Conservation (phyloP, 2,797 vertebrate species). For the Lateolabrax maculatus region DNA sequence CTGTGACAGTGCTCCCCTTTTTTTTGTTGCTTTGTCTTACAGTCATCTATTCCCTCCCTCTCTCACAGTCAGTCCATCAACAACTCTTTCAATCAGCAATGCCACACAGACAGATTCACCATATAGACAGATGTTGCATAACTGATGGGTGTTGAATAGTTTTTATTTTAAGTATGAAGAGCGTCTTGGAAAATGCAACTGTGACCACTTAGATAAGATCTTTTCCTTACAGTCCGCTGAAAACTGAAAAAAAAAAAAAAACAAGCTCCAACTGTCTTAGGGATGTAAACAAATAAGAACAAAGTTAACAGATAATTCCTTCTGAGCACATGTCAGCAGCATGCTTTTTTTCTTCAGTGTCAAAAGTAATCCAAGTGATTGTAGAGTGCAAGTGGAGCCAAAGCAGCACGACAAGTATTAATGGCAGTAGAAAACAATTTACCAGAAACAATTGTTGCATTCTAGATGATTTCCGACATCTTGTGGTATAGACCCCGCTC, state of each 20-base stretch:
- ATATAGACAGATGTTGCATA: background rate
- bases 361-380: background rate
- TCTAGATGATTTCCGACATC: background rate
- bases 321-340: background rate
- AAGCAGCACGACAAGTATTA: too few relatives aligned
- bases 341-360: background rate
- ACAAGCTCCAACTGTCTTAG: too few relatives aligned
- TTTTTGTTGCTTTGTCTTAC: constrained; percentile 4
- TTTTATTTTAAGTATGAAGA: constrained; percentile 3
- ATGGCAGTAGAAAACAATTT: too few relatives aligned
- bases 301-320: background rate
- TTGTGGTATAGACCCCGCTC: background rate
- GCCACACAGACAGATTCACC: background rate
- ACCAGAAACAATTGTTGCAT: too few relatives aligned
- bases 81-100: background rate
- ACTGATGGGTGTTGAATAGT: background rate
- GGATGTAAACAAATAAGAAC: background rate
- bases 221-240: background rate
- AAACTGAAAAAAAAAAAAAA: too few relatives aligned
- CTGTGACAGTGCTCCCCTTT: too few relatives aligned
- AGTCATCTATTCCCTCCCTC: constrained; percentile 31
- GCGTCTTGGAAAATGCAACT: background rate
- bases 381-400: too few relatives aligned
- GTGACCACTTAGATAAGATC: background rate
- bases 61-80: constrained; percentile 1